These are phyloP conservation scores for Formicarius rufipectus DNA, from an alignment of 2,113 vertebrate species.

Conservation along the genomic window DNA sequence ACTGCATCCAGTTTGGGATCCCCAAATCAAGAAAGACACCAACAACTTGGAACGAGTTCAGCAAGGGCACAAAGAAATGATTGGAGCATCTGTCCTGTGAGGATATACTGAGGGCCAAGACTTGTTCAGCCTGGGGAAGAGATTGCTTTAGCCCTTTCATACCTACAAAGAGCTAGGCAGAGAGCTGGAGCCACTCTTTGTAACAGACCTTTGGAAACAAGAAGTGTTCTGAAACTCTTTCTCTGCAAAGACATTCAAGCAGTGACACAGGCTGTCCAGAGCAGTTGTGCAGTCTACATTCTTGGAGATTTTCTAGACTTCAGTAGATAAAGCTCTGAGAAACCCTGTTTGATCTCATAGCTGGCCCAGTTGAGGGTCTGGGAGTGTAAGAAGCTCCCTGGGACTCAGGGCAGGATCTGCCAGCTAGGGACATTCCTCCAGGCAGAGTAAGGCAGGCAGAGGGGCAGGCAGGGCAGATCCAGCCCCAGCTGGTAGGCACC, in stretches of 20 bases:
- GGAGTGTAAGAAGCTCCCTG: not conserved
- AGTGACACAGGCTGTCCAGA: not conserved
- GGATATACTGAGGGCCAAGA: not conserved
- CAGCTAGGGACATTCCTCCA: not conserved
- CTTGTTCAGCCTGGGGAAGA: not conserved
- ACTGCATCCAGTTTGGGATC: not conserved
- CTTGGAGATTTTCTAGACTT: not conserved
- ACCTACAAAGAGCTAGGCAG: not conserved
- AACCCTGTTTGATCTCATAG: not conserved
- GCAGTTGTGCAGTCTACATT: not conserved
- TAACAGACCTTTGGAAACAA: not conserved
- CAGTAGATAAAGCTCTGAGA: not conserved
- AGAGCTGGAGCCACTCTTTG: not conserved
- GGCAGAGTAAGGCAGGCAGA: not conserved
- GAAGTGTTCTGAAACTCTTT: not conserved
- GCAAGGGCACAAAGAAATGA: not conserved
- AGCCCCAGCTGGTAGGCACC: not conserved
- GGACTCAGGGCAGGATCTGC: not conserved
- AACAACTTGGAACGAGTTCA: not conserved
- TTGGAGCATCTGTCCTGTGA: not conserved
- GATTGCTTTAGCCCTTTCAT: not conserved
- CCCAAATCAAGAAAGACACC: not conserved
- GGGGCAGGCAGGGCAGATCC: not conserved
- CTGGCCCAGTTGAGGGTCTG: not conserved
- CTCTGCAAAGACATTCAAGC: not conserved